phyloP scores from a whole-genome alignment of 2,888 invertebrate species.

The Allolobophora icterica region DNA sequence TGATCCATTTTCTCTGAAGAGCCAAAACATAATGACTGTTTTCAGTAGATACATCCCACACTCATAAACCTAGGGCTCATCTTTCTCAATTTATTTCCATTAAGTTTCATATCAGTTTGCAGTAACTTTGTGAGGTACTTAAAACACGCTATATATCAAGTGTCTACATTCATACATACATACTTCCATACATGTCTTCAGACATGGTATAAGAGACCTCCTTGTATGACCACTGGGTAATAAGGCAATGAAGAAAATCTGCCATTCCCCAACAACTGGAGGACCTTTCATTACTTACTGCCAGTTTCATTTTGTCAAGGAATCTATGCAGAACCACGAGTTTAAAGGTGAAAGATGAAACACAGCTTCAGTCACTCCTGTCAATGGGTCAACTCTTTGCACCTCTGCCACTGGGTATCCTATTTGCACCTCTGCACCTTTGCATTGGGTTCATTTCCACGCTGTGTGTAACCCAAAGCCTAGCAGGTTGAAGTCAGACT shows the following conservation, averaged over 20 bases:
- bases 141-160: too few relatives aligned
- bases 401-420: neutral
- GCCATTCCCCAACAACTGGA: neutral
- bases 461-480: too few relatives aligned
- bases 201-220: neutral
- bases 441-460: neutral
- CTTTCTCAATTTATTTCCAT: neutral
- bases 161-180: neutral
- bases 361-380: neutral
- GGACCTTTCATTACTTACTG: too few relatives aligned
- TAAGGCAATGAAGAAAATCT: neutral
- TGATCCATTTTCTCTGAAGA: neutral
- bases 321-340: neutral
- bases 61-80: neutral
- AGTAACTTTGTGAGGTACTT: too few relatives aligned
- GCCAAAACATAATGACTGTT: neutral
- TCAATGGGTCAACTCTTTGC: neutral
- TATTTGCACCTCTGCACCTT: neutral
- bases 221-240: neutral
- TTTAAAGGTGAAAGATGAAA: neutral
- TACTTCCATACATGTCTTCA: neutral
- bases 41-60: neutral
- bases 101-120: neutral
- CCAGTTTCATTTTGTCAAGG: too few relatives aligned
- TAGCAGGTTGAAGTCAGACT: too few relatives aligned